These are phyloP conservation scores for Ptilodon capucinus DNA, from an alignment of 2,888 invertebrate genomes.

Conservation along the genomic window DNA sequence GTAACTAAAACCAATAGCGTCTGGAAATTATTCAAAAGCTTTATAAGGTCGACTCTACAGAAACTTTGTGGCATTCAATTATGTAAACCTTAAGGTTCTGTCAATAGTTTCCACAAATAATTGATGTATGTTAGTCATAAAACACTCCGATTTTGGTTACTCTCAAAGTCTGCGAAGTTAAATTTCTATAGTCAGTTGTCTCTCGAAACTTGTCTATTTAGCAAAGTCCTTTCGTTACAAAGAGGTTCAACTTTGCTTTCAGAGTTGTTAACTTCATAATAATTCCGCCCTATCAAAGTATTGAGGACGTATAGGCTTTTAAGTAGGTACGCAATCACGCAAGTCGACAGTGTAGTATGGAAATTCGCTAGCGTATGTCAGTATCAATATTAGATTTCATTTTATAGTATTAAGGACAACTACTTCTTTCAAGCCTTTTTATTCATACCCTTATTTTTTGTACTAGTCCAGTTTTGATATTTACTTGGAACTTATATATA, in stretches of 20 bases:
- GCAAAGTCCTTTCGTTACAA: slow-evolving; percentile 11
- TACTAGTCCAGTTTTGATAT: no score
- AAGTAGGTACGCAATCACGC: neutral
- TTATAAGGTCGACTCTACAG: neutral
- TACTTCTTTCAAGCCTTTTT: no score
- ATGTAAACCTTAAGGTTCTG: neutral
- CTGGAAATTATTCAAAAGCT: no score
- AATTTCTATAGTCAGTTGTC: slow-evolving; percentile 8
- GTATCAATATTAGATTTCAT: no score
- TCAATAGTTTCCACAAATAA: slow-evolving; percentile 9
- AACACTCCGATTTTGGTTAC: slow-evolving; percentile 4
- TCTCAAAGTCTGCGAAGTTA: slow-evolving; percentile 17
- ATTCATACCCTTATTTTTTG: no score
- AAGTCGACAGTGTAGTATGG: neutral
- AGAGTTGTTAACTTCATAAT: slow-evolving; percentile 4
- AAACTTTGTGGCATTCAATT: neutral
- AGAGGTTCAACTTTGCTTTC: slow-evolving; percentile 10
- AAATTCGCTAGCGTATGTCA: neutral
- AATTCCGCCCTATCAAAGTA: neutral
- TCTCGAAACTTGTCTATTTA: slow-evolving; percentile 17
- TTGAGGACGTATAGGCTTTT: neutral
- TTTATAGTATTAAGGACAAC: no score
- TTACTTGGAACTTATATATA: no score
- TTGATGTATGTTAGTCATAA: slow-evolving; percentile 6
- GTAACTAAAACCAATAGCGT: neutral